Evolutionary conservation across 2,888 invertebrate genomes (phyloP).

Genomic region (Noctua comes): DNA sequence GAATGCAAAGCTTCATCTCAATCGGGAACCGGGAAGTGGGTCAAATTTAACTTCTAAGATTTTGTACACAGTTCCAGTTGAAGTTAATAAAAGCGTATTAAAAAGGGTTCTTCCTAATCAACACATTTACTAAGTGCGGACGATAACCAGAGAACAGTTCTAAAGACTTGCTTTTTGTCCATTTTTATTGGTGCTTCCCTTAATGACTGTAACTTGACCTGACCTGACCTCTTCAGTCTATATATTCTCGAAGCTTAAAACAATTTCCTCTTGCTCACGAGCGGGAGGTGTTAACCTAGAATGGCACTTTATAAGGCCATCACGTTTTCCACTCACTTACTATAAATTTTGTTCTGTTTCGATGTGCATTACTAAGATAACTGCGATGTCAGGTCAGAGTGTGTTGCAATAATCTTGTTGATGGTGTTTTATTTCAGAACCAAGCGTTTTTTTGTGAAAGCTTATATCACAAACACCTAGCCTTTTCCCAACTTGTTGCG

Average conservation of each 20-base stretch:
- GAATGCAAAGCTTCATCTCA: too few relatives aligned
- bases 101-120: not conserved
- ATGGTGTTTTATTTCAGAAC: not conserved
- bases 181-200: not conserved
- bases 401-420: not conserved
- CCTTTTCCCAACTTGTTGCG: not conserved
- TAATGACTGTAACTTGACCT: not conserved
- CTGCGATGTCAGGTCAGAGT: not conserved
- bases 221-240: not conserved
- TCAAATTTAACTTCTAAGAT: too few relatives aligned
- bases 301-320: conserved; percentile 19
- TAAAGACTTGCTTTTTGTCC: not conserved
- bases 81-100: too few relatives aligned
- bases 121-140: not conserved
- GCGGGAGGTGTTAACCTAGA: conserved; percentile 16
- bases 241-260: conserved; percentile 5
- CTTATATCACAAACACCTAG: not conserved
- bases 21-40: too few relatives aligned
- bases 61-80: too few relatives aligned
- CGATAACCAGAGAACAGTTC: not conserved
- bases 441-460: not conserved
- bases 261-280: not conserved
- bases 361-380: not conserved
- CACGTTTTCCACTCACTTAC: conserved; percentile 12
- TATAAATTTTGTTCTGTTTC: not conserved